Conservation (phyloP, 2,113 vertebrate genomes). For the Meriones unguiculatus region DNA sequence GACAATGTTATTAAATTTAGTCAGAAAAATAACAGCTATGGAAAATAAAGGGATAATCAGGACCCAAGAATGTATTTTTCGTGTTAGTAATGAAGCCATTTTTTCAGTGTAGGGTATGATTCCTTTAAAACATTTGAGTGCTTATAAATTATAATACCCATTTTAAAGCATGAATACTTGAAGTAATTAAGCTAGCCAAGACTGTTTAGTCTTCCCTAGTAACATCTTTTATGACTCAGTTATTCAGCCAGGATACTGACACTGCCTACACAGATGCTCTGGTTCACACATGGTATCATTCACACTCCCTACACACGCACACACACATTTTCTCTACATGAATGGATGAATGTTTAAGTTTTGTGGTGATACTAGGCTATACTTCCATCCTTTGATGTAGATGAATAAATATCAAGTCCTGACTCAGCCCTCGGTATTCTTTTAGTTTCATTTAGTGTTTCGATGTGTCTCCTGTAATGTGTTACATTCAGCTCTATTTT, state of each 20-base stretch:
- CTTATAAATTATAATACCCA: not conserved
- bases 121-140: slow-evolving; percentile 34
- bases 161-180: not conserved
- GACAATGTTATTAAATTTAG: not conserved
- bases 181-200: slow-evolving; percentile 37
- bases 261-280: not conserved
- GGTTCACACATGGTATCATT: not conserved
- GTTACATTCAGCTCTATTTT: slow-evolving; percentile 73
- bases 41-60: not conserved
- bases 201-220: not conserved
- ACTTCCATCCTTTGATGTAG: not conserved
- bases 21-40: not conserved
- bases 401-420: slow-evolving; percentile 11
- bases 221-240: not conserved
- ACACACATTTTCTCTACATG: not conserved
- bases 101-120: not conserved
- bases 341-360: not conserved
- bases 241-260: not conserved
- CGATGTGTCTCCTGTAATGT: slow-evolving; percentile 36
- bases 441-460: slow-evolving; percentile 47
- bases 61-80: slow-evolving; percentile 50
- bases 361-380: slow-evolving; percentile 6
- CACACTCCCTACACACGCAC: not conserved
- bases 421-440: slow-evolving; percentile 54
- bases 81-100: not conserved